Evolutionary conservation across 2,797 vertebrate genomes (phyloP).

Genomic region (Fundulus diaphanus): DNA sequence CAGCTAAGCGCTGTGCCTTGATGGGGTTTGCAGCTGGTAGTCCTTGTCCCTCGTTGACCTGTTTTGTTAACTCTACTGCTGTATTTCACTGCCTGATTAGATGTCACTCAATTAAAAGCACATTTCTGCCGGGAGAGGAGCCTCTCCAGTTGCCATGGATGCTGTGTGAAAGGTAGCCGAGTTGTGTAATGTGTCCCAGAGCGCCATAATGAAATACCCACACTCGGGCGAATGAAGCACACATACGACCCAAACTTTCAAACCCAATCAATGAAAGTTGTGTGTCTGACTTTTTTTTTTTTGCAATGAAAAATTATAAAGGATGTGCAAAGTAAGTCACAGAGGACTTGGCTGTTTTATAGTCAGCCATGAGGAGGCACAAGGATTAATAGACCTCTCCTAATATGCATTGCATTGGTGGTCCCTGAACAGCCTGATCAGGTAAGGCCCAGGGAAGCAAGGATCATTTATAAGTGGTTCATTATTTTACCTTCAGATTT

Average conservation of each 20-base stretch:
- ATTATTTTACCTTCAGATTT: conserved; percentile 93
- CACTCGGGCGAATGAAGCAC: conserved; percentile 64
- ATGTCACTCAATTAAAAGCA: conserved; percentile 86
- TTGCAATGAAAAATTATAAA: conserved; percentile 81
- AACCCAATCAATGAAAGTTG: conserved; percentile 81
- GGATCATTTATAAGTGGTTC: conserved; percentile 94
- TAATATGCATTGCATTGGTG: conserved; percentile 80
- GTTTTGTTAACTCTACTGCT: conserved; percentile 77
- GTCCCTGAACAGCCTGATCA: conserved; percentile 82
- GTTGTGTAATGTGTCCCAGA: conserved; percentile 71
- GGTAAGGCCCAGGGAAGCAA: conserved; percentile 86
- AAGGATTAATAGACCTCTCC: conserved; percentile 84
- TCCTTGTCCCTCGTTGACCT: conserved; percentile 70
- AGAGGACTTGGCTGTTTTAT: conserved; percentile 81
- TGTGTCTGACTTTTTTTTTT: conserved; percentile 53
- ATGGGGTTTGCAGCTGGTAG: conserved; percentile 53
- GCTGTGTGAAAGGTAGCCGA: conserved; percentile 70
- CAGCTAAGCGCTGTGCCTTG: conserved; percentile 24
- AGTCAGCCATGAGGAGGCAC: conserved; percentile 80
- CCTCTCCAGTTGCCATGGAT: conserved; percentile 81
- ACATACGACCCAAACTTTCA: conserved; percentile 78
- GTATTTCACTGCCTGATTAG: conserved; percentile 82
- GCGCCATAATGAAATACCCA: conserved; percentile 78
- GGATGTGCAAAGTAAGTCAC: conserved; percentile 80
- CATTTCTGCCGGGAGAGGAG: conserved; percentile 74